Evolutionary conservation across 2,888 invertebrate genomes (phyloP).

Genomic region (Andrena bicolor): DNA sequence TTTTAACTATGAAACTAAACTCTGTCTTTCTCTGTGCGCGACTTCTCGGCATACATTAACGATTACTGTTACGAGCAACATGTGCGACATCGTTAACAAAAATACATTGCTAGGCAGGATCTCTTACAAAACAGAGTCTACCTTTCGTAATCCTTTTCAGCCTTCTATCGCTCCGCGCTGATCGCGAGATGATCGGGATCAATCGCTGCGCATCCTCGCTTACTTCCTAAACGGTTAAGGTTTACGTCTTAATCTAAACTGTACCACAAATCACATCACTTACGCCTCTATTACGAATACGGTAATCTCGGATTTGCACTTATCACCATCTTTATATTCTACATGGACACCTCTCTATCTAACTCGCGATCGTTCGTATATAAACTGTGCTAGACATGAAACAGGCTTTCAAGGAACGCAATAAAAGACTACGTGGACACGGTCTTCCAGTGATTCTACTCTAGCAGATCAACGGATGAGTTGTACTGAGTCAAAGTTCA

Average conservation of each 20-base stretch:
- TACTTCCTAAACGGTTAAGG: slow-evolving; percentile 41
- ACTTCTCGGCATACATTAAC: slow-evolving; percentile 35
- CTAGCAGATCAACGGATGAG: slow-evolving; percentile 3
- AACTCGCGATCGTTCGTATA: slow-evolving; percentile 8
- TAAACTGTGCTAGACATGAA: not conserved
- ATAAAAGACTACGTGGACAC: slow-evolving; percentile 27
- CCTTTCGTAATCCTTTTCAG: slow-evolving; percentile 28
- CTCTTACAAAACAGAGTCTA: slow-evolving; percentile 13
- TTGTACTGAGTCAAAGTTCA: slow-evolving; percentile 35
- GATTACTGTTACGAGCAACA: slow-evolving; percentile 60
- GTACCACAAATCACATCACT: slow-evolving; percentile 58
- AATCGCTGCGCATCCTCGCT: slow-evolving; percentile 11
- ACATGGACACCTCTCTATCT: slow-evolving; percentile 30
- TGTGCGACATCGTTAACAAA: slow-evolving; percentile 65
- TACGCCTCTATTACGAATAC: slow-evolving; percentile 37
- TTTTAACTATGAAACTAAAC: slow-evolving; percentile 51
- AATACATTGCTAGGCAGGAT: slow-evolving; percentile 62
- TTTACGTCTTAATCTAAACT: slow-evolving; percentile 47
- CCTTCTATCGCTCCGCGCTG: slow-evolving; percentile 24
- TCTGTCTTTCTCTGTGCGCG: not conserved
- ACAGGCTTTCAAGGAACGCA: not conserved
- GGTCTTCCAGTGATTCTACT: not conserved
- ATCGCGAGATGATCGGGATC: slow-evolving; percentile 7
- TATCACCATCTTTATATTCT: slow-evolving; percentile 46
- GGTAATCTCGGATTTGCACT: slow-evolving; percentile 41